phyloP scores from a whole-genome alignment of 2,888 invertebrate species.

The Argyresthia albistria region DNA sequence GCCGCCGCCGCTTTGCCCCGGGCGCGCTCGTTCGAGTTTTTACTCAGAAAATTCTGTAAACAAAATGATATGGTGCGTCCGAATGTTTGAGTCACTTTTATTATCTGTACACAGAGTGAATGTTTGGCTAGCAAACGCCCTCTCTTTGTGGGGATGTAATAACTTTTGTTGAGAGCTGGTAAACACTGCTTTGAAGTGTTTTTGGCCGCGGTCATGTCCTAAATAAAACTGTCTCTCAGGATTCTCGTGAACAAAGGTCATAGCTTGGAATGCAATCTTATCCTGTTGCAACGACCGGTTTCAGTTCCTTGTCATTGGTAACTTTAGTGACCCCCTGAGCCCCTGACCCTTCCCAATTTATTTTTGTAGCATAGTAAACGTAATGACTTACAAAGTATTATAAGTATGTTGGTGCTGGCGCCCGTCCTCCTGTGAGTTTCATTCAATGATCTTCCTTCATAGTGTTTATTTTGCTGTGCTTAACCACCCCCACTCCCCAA shows the following conservation, averaged over 20 bases:
- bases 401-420: slow-evolving; percentile 15
- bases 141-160: slow-evolving; percentile 45
- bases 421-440: slow-evolving; percentile 31
- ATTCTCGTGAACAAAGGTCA: no score
- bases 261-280: no score
- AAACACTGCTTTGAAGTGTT: slow-evolving; percentile 30
- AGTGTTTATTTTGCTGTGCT: slow-evolving; percentile 51
- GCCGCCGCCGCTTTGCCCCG: slow-evolving; percentile 47
- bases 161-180: slow-evolving; percentile 29
- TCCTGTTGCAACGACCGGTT: no score
- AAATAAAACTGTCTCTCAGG: background rate
- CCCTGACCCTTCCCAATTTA: background rate
- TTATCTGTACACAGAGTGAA: slow-evolving; percentile 59
- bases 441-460: slow-evolving; percentile 40
- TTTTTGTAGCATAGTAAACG: background rate
- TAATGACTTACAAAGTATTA: background rate
- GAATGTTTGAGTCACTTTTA: slow-evolving; percentile 70
- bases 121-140: slow-evolving; percentile 55
- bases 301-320: no score
- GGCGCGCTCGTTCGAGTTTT: slow-evolving; percentile 63
- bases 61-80: slow-evolving; percentile 68
- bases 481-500: slow-evolving; percentile 29
- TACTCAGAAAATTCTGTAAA: slow-evolving; percentile 71
- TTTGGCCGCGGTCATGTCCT: background rate
- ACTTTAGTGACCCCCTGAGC: no score